phyloP scores from a whole-genome alignment of 2,888 invertebrate genomes.

The Netelia virgata region DNA sequence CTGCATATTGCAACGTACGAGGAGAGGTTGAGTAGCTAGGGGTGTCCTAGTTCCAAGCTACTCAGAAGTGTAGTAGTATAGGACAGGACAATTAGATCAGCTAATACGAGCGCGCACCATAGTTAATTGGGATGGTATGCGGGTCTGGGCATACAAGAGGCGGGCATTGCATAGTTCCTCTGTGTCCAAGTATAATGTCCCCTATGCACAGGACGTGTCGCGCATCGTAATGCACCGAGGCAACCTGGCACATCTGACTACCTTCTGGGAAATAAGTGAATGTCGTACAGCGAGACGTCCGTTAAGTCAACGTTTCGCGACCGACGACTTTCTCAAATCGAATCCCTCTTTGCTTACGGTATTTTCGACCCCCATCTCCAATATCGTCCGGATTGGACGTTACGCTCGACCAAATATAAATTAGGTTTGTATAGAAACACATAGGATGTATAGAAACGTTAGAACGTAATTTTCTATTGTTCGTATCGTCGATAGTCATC shows the following conservation, averaged over 20 bases:
- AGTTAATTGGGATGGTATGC: conserved; percentile 71
- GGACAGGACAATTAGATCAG: conserved; percentile 68
- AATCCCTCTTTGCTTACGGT: not conserved
- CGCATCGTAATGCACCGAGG: conserved; percentile 19
- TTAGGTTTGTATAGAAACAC: no score
- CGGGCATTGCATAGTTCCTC: conserved; percentile 55
- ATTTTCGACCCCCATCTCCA: not conserved
- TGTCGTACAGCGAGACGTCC: not conserved
- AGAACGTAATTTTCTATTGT: not conserved
- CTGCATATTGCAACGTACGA: conserved; percentile 11
- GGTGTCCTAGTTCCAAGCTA: conserved; percentile 48
- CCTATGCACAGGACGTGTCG: conserved; percentile 41
- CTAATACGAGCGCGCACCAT: conserved; percentile 66
- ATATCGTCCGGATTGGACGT: no score
- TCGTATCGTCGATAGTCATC: not conserved
- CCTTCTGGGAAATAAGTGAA: conserved; percentile 15
- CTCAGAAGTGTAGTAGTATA: conserved; percentile 34
- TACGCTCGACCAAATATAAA: no score
- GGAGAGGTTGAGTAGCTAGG: conserved; percentile 31
- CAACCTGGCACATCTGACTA: conserved; percentile 10
- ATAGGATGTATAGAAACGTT: no score
- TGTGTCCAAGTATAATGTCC: conserved; percentile 54
- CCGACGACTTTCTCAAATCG: no score
- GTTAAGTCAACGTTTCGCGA: not conserved
- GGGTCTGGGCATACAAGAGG: conserved; percentile 66